Percentiles rank a stretch among this genome's conserved stretches.
Conservation (phyloP, 1,140 invertebrate genomes). For the Orchesella cincta region DNA sequence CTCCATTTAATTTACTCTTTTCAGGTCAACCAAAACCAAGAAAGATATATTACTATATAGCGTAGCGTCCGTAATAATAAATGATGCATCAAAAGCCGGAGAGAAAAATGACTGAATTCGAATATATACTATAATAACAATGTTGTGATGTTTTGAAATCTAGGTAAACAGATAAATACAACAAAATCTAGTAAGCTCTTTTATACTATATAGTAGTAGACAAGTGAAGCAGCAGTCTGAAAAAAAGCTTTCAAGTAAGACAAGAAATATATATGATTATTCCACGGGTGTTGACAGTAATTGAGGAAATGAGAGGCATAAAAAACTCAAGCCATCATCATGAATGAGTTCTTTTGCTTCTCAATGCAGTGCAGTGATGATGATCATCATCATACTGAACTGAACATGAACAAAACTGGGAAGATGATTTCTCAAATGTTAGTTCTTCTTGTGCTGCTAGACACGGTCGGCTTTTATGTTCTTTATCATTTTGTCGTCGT, state of each 20-base stretch:
- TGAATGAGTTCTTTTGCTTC: too few species aligned
- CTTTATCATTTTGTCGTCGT: too few species aligned
- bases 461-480: too few species aligned
- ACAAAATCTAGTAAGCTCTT: neutral
- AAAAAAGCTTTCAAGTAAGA: too few species aligned
- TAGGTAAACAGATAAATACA: neutral
- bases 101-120: neutral
- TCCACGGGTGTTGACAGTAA: slow-evolving; percentile 24
- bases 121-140: neutral
- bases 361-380: too few species aligned
- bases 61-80: neutral
- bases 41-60: neutral
- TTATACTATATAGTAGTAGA: too few species aligned
- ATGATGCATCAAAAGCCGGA: neutral
- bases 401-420: too few species aligned
- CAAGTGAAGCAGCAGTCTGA: too few species aligned
- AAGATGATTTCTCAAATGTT: too few species aligned
- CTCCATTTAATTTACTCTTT: neutral
- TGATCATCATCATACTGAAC: neutral
- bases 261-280: neutral
- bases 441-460: too few species aligned
- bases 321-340: slow-evolving; percentile 4
- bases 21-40: neutral
- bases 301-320: slow-evolving; percentile 36
- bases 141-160: neutral